A percentile compares a stretch with the other conserved stretches of the same genome.
Conservation (phyloP, 2,113 vertebrate genomes). For the Neofelis nebulosa region DNA sequence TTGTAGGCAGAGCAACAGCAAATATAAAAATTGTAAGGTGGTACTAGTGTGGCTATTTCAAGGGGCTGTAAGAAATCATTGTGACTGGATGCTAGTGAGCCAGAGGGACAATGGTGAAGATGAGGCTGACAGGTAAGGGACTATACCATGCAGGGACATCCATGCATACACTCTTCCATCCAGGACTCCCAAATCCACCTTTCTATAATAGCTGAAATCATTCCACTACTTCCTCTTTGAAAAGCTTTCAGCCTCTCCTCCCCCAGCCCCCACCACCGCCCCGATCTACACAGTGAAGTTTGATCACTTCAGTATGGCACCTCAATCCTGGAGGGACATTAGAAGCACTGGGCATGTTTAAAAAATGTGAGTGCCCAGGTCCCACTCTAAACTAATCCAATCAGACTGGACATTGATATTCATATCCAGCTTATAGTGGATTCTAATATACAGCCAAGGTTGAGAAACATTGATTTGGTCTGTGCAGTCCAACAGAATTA, state of each 20-base stretch:
- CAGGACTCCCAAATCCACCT: not conserved
- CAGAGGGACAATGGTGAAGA: not conserved
- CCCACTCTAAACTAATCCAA: not conserved
- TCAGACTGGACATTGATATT: not conserved
- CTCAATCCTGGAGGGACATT: not conserved
- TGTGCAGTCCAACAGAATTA: not conserved
- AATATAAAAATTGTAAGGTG: not conserved
- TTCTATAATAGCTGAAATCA: not conserved
- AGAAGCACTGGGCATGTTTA: not conserved
- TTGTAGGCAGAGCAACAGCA: not conserved
- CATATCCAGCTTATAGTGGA: not conserved
- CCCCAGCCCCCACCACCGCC: no score
- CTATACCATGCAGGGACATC: fast-evolving
- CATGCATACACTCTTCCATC: fast-evolving
- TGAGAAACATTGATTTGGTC: not conserved
- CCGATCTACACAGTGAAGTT: not conserved
- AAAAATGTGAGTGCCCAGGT: not conserved
- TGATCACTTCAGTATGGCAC: fast-evolving
- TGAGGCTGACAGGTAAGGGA: not conserved
- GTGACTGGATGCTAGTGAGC: not conserved
- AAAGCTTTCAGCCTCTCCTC: not conserved
- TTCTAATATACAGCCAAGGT: not conserved
- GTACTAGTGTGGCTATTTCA: not conserved
- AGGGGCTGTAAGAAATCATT: not conserved
- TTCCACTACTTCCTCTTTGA: not conserved